Base-by-base conservation (phyloP, 2,797 vertebrate species). In the Sebastes flavidus region DNA sequence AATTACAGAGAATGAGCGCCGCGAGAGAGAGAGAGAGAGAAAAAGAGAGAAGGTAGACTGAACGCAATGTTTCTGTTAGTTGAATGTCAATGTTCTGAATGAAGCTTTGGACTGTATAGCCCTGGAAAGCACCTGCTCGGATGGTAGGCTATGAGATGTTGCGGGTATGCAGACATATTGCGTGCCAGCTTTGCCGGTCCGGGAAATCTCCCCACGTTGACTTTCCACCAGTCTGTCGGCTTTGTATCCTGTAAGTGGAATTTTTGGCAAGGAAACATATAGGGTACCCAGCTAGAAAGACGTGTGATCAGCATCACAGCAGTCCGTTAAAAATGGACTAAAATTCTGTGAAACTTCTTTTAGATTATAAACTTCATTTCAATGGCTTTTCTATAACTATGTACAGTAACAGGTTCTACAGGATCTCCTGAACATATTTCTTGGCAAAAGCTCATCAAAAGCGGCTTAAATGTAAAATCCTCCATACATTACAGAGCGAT, bases 61-160 rank as follows among this genome's bases (percentile, higher is more conserved):
- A 0, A 42, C 6, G 0, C 6, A 46, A 18, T 18, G 0, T 46
- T 46, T 46, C 42, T 46, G 42, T 46, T 46, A 46, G 42, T 46
- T 46, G 42, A 0, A 49, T 18, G 42, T 49, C 1, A 20, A 8
- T 49, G 42, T 49, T 49, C 0, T 49, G 18, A 49, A 49, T 49
- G 18, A 49, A 49, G 42, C 42, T 49, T 49, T 49, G 42, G 16
- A 49, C 16, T 49, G 3, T 49, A 18, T 1, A 20, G 16, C 42
- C 42, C 42, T 49, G 42, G 6, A 18, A 20, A 49, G 16, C 2
- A 49, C 42, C 18, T 8, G 18, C 42, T 49, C 16, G 18, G 42
- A 49, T 18, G 18, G 42, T 30, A 30, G 29, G 29, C 29, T 30
- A 6, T 30, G 29, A 30, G 29, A 30, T 30, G 29, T 30, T 30